These are phyloP conservation scores for Dynastes grantii DNA, from an alignment of 2,888 invertebrate genomes.

Conservation along the genomic window DNA sequence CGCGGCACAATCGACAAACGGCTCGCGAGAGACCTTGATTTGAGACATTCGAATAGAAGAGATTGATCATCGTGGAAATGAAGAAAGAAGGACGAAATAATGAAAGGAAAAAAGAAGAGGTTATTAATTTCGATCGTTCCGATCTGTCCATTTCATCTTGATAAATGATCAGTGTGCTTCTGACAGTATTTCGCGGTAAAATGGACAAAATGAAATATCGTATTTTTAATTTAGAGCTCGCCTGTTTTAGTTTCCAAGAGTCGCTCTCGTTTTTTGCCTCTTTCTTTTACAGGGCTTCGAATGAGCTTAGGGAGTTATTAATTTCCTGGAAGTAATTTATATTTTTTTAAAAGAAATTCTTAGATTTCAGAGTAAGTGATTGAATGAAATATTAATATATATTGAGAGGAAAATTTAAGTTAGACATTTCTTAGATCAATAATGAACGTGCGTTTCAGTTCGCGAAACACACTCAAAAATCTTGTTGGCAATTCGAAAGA, in stretches of 20 bases:
- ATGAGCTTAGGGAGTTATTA: too few species aligned
- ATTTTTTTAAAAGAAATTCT: too few species aligned
- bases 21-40: too few species aligned
- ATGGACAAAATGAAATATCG: conserved; percentile 9
- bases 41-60: background rate
- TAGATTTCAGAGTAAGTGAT: too few species aligned
- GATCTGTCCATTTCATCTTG: conserved; percentile 18
- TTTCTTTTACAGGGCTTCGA: too few species aligned
- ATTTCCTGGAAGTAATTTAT: too few species aligned
- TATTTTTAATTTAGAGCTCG: background rate
- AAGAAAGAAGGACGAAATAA: background rate
- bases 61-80: background rate
- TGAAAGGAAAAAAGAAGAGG: background rate
- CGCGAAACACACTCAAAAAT: too few species aligned
- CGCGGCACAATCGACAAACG: background rate
- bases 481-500: too few species aligned
- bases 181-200: conserved; percentile 1
- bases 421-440: too few species aligned
- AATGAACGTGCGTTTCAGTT: too few species aligned
- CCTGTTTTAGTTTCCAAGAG: background rate
- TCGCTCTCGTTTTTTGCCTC: background rate
- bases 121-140: conserved; percentile 33
- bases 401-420: too few species aligned
- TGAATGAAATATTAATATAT: too few species aligned
- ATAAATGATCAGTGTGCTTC: conserved; percentile 12